Percentiles rank a stretch among this genome's conserved stretches.
Conservation (phyloP, 2,888 invertebrate species). For the Monochamus alternatus region DNA sequence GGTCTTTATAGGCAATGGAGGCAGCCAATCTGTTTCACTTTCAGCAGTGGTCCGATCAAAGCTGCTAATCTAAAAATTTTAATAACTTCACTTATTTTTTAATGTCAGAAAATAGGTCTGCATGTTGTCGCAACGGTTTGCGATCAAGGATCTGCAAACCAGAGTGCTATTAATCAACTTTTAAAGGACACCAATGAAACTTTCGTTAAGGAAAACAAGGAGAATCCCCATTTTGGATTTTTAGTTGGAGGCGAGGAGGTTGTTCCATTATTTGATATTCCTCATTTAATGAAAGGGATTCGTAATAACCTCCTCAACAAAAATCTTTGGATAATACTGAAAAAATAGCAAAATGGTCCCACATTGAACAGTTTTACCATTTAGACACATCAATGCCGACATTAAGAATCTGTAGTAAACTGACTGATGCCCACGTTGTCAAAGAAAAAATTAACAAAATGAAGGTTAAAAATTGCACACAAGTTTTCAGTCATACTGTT, state of each 20-base stretch:
- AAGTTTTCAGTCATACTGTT: conserved; percentile 47
- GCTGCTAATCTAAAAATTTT: no score
- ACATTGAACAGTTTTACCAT: conserved; percentile 42
- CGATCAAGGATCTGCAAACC: no score
- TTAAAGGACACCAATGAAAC: no score
- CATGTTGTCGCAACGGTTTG: no score
- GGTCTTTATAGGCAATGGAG: no score
- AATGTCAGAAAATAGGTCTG: no score
- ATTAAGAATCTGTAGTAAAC: conserved; percentile 39
- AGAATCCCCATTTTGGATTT: no score
- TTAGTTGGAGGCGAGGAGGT: conserved; percentile 28
- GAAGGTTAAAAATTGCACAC: conserved; percentile 48
- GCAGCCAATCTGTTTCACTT: no score
- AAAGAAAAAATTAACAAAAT: conserved; percentile 49
- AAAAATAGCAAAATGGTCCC: conserved; percentile 42
- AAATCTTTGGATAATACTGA: conserved; percentile 33
- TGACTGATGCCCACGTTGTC: conserved; percentile 47
- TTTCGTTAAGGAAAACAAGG: no score
- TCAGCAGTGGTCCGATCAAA: no score
- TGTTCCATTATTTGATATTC: conserved; percentile 46
- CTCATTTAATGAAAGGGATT: conserved; percentile 47
- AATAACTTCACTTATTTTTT: no score
- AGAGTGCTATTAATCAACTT: no score
- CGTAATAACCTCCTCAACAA: conserved; percentile 46
- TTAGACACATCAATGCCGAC: conserved; percentile 30